Evolutionary conservation across 1,140 invertebrate species (phyloP).

Genomic region (Halesus radiatus): DNA sequence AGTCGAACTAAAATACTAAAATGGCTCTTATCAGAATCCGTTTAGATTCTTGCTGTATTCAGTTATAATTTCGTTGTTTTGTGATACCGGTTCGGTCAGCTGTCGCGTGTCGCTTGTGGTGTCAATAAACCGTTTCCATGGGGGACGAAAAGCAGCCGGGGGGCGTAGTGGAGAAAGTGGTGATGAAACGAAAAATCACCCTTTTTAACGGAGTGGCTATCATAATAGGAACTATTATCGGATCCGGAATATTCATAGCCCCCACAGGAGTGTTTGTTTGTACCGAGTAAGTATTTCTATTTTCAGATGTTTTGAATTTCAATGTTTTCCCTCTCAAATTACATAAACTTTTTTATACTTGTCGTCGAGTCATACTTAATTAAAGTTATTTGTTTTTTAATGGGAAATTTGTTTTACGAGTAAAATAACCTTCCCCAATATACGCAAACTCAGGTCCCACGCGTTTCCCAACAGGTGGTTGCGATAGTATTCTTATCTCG

Average conservation of each 20-base stretch:
- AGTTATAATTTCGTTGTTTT: conserved; percentile 1
- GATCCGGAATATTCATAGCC: conserved; percentile 87
- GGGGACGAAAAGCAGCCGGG: conserved; percentile 37
- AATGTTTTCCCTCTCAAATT: no score
- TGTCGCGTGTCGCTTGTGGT: conserved; percentile 2
- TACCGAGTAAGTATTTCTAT: conserved; percentile 71
- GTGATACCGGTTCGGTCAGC: not conserved
- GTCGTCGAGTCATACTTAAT: no score
- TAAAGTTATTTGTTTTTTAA: no score
- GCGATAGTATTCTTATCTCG: no score
- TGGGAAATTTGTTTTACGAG: no score
- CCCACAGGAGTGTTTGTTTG: conserved; percentile 79
- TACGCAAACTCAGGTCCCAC: no score
- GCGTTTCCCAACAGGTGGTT: no score
- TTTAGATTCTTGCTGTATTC: not conserved
- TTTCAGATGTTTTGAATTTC: conserved; percentile 14
- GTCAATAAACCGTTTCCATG: conserved; percentile 49
- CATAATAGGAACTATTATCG: conserved; percentile 88
- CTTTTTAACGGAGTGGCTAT: conserved; percentile 89
- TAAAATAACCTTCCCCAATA: no score
- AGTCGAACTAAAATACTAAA: not conserved
- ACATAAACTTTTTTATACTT: no score
- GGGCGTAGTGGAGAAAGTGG: conserved; percentile 70
- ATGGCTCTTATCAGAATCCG: not conserved
- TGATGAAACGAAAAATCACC: conserved; percentile 86